Base-by-base conservation (phyloP, 2,113 vertebrate species). In the Anoura caudifer region DNA sequence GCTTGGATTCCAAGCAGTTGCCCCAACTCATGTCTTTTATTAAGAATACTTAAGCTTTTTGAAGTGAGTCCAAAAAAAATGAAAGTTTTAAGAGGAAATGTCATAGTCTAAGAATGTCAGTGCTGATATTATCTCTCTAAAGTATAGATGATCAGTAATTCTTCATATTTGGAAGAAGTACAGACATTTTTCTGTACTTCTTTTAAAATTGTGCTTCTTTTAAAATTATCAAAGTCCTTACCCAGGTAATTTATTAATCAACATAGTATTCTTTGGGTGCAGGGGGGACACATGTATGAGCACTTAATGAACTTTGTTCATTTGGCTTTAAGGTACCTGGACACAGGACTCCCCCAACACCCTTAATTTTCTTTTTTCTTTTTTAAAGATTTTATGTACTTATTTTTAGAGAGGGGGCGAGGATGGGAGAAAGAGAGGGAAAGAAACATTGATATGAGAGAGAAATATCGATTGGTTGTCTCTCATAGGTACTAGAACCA, bases 291-390 rank as follows among this genome's bases (percentile, higher is more conserved):
- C 31, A 70, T 20, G 69, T 59, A 26, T 17, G 38, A 81, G 65
- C 16, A 41, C 80, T 81, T 81, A 41, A 52, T 52, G 75, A n/a
- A 61, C 16, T 16, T 47, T 9, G 9, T 38, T 33, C 41, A 15
- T 24, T 31, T n/a, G 24, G 15, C 33, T 94, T 94, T 98, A 99
- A 50, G 98, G 98, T 95, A 98, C 99, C 83, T 99, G 97, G 2
- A 98, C 98, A 89, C 98, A 98, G 70, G 70, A 45, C 98, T 98
- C 92, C 98, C 98, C 43, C 76, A 24, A 7, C 69, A 13, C 20
- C 36, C 72, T n/a, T 22, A 97, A 63, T 63, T 61, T 61, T 61
- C 59, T 61, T 31, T 61, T 61, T 28, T 61, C 1, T 28, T 28
- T 26, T 26, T 59, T 59, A 59, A 61, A 63, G 61, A 31, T 63